These are phyloP conservation scores for Acrobasis consociella DNA, from an alignment of 2,888 invertebrate species.

Conservation along the genomic window DNA sequence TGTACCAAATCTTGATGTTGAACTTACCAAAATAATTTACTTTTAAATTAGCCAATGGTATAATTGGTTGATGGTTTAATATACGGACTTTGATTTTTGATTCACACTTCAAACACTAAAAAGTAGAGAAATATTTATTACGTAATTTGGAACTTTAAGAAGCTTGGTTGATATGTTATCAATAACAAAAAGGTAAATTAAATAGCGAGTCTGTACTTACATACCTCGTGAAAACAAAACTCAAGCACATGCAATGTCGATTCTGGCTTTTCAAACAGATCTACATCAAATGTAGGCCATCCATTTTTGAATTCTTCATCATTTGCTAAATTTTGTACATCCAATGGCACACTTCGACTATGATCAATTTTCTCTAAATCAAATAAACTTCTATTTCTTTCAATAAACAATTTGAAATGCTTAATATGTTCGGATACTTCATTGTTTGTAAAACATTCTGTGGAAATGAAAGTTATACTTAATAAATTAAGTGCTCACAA, in stretches of 20 bases:
- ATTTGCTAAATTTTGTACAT: conserved; percentile 77
- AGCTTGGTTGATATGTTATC: no score
- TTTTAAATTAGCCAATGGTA: conserved; percentile 87
- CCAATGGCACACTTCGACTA: conserved; percentile 81
- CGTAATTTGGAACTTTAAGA: no score
- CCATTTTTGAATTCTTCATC: conserved; percentile 81
- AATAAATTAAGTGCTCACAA: neutral
- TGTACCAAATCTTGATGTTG: no score
- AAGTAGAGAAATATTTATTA: conserved; percentile 19
- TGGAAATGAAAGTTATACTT: conserved; percentile 7
- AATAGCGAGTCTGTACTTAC: neutral
- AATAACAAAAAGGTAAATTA: no score
- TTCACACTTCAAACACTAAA: conserved; percentile 71
- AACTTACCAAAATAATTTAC: conserved; percentile 87
- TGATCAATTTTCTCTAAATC: conserved; percentile 83
- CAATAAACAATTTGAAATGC: conserved; percentile 58
- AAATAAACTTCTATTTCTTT: conserved; percentile 69
- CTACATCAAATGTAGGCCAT: conserved; percentile 86
- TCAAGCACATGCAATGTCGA: conserved; percentile 87
- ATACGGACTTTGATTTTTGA: conserved; percentile 69
- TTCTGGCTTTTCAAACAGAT: conserved; percentile 86
- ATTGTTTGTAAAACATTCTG: conserved; percentile 58
- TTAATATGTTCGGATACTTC: conserved; percentile 50
- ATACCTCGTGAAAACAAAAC: conserved; percentile 90
- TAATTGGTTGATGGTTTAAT: conserved; percentile 84